Conservation (phyloP, 2,888 invertebrate genomes). For the Athripsodes cinereus region DNA sequence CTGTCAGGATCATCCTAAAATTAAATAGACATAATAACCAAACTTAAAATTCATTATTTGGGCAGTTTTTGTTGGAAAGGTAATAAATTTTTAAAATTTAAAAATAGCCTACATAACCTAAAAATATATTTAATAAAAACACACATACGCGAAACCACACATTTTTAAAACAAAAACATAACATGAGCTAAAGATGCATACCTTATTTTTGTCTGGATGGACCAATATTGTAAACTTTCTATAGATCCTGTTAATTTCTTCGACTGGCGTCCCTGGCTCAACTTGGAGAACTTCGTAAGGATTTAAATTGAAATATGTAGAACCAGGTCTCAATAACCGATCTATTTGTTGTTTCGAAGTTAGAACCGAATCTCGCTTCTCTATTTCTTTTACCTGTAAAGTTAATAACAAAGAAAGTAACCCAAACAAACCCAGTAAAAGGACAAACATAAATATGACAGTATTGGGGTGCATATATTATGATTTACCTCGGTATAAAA, state of each 20-base stretch:
- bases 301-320: conserved; percentile 98
- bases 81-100: too few species aligned
- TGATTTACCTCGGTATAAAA: conserved; percentile 72
- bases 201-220: conserved; percentile 96
- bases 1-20: conserved; percentile 84
- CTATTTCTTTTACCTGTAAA: conserved; percentile 94
- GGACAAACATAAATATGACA: background rate
- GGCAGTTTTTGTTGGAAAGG: too few species aligned
- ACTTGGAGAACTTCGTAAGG: conserved; percentile 90
- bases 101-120: too few species aligned
- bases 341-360: conserved; percentile 98
- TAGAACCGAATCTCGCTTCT: conserved; percentile 92
- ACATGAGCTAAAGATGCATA: too few species aligned
- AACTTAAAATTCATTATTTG: too few species aligned
- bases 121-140: too few species aligned
- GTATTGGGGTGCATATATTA: too few species aligned
- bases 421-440: conserved; percentile 3
- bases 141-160: too few species aligned
- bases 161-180: too few species aligned
- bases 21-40: background rate
- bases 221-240: conserved; percentile 93
- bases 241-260: conserved; percentile 95
- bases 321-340: conserved; percentile 89
- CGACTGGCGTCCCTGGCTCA: conserved; percentile 82
- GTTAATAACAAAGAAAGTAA: conserved; percentile 12